These are phyloP conservation scores for Darevskia nairensis DNA, from an alignment of 2,797 vertebrate genomes.

Conservation along the genomic window DNA sequence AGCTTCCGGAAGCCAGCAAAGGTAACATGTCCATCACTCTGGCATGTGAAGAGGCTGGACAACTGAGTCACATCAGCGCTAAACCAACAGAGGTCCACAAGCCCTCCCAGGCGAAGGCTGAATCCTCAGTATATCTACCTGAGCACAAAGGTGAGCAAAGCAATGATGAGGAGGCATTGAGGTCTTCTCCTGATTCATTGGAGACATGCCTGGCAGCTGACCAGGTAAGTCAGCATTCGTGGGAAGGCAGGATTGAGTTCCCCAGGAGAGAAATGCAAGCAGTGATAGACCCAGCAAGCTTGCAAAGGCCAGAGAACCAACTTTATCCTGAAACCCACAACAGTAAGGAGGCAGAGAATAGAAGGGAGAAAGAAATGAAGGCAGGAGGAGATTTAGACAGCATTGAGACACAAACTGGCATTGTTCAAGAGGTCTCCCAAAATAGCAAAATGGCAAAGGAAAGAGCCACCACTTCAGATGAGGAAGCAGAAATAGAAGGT, in stretches of 20 bases:
- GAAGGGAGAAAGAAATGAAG: not conserved
- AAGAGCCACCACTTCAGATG: not conserved
- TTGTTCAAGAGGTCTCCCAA: not conserved
- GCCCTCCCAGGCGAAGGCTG: not conserved
- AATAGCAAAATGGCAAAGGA: conserved; percentile 20
- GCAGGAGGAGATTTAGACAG: accelerated
- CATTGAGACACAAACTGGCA: not conserved
- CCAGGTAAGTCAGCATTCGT: not conserved
- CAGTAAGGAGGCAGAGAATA: not conserved
- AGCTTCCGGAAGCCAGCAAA: not conserved
- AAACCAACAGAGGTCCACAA: not conserved
- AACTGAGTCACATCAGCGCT: accelerated
- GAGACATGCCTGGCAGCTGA: not conserved
- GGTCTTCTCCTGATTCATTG: not conserved
- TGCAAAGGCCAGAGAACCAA: not conserved
- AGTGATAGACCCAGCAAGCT: not conserved
- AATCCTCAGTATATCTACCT: conserved; percentile 2
- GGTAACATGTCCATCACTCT: not conserved
- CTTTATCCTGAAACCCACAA: conserved; percentile 3
- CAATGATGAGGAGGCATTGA: too few species aligned
- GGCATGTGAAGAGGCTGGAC: not conserved
- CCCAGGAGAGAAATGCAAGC: not conserved
- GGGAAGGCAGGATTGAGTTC: not conserved
- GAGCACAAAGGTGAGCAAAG: not conserved
- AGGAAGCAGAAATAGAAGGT: not conserved